These are phyloP conservation scores for Trypoxylus dichotomus DNA, from an alignment of 1,140 invertebrate genomes.

Conservation along the genomic window DNA sequence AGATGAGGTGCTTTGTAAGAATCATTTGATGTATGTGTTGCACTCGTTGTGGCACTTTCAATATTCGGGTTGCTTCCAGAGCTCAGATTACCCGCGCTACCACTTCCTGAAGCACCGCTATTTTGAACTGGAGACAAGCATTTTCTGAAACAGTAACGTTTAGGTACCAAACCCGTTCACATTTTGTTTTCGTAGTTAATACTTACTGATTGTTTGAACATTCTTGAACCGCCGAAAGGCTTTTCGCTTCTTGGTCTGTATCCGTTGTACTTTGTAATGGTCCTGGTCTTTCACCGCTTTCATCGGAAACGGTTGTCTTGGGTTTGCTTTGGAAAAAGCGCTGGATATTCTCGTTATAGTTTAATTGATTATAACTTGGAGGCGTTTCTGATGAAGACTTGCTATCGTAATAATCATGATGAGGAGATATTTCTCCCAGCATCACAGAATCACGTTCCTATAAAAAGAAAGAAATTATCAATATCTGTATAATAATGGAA, in stretches of 20 bases:
- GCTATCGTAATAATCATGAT: conserved; percentile 78
- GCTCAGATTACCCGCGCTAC: conserved; percentile 62
- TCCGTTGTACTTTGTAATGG: conserved; percentile 42
- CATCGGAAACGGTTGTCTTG: conserved; percentile 59
- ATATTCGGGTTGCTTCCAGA: conserved; percentile 56
- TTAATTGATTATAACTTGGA: conserved; percentile 82
- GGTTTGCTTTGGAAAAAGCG: conserved; percentile 84
- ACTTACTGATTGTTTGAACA: conserved; percentile 46
- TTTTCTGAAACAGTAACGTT: conserved; percentile 48
- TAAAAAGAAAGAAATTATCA: too few relatives aligned
- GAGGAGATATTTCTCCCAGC: conserved; percentile 83
- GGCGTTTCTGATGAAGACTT: conserved; percentile 81
- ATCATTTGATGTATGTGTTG: conserved; percentile 46
- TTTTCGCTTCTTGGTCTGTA: conserved; percentile 47
- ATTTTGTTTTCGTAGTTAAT: not conserved
- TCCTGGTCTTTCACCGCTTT: conserved; percentile 47
- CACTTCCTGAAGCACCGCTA: conserved; percentile 59
- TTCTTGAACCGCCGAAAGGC: conserved; percentile 36
- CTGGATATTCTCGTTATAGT: conserved; percentile 84
- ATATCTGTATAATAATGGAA: too few relatives aligned
- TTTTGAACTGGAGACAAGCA: conserved; percentile 55
- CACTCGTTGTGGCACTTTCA: conserved; percentile 57
- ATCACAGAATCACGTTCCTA: conserved; percentile 80
- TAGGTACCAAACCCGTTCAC: not conserved
- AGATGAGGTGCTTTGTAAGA: conserved; percentile 59